Conservation (phyloP, 2,113 vertebrate genomes). For the Podiceps cristatus region DNA sequence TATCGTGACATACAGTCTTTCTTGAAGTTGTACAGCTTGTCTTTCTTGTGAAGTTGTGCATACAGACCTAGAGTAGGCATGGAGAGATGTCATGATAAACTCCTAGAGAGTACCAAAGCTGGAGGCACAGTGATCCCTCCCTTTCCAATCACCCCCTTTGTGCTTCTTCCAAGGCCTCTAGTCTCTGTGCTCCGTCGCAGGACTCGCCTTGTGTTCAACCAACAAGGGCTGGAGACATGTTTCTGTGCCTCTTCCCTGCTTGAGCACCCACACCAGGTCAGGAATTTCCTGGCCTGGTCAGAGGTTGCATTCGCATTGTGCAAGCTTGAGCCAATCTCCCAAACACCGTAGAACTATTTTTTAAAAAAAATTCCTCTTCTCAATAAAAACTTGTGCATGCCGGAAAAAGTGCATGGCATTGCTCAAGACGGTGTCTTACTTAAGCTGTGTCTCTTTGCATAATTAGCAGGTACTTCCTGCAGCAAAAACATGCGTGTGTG, state of each 20-base stretch:
- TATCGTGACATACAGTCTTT: not conserved
- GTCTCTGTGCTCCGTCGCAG: not conserved
- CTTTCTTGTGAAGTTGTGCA: not conserved
- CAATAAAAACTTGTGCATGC: not conserved
- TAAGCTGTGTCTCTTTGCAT: not conserved
- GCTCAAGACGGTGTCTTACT: not conserved
- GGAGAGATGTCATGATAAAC: not conserved
- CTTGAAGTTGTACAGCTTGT: not conserved
- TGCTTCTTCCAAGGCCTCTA: not conserved
- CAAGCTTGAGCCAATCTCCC: not conserved
- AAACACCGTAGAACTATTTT: not conserved
- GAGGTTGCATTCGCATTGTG: not conserved
- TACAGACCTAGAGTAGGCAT: not conserved
- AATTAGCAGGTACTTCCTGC: not conserved
- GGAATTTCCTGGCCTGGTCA: not conserved
- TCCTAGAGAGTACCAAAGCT: not conserved
- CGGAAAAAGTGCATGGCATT: not conserved
- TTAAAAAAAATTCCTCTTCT: not conserved
- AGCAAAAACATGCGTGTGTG: not conserved
- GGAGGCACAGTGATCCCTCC: not conserved
- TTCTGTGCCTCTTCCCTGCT: not conserved
- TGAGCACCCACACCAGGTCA: not conserved
- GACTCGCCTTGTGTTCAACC: not conserved
- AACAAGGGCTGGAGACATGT: not conserved
- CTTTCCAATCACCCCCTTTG: not conserved